Evolutionary conservation across 2,797 vertebrate genomes (phyloP).

Genomic region (Tauraco hartlaubi): DNA sequence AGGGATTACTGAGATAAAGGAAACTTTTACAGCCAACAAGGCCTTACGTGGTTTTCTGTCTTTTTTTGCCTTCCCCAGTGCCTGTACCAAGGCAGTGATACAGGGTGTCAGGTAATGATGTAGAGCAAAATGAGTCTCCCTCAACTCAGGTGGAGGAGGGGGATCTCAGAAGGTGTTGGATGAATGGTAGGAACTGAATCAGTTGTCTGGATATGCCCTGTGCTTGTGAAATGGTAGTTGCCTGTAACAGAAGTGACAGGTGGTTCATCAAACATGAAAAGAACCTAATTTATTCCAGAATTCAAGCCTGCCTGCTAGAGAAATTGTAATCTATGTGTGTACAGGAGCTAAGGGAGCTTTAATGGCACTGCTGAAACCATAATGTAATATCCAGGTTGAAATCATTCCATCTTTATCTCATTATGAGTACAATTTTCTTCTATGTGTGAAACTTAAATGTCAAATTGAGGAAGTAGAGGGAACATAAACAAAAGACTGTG

Average conservation of each 20-base stretch:
- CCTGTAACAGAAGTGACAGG: background rate
- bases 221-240: background rate
- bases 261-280: background rate
- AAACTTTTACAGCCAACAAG: background rate
- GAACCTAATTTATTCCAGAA: background rate
- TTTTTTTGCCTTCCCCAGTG: background rate
- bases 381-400: constrained; percentile 22
- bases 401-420: constrained; percentile 59
- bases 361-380: constrained; percentile 23
- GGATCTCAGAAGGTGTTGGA: background rate
- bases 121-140: background rate
- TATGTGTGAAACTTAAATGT: constrained; percentile 1
- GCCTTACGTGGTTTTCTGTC: background rate
- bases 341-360: constrained; percentile 48
- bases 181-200: background rate
- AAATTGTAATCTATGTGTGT: background rate
- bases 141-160: fast-evolving
- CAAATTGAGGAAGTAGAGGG: background rate
- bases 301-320: background rate
- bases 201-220: fast-evolving
- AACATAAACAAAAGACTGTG: constrained; percentile 12
- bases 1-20: background rate
- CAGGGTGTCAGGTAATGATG: fast-evolving
- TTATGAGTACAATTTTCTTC: constrained; percentile 15
- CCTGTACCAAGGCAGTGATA: background rate